Evolutionary conservation across 2,797 vertebrate genomes (phyloP), one percentile per base, ranked within the genome.

Genomic region (Remorina albescens): DNA sequence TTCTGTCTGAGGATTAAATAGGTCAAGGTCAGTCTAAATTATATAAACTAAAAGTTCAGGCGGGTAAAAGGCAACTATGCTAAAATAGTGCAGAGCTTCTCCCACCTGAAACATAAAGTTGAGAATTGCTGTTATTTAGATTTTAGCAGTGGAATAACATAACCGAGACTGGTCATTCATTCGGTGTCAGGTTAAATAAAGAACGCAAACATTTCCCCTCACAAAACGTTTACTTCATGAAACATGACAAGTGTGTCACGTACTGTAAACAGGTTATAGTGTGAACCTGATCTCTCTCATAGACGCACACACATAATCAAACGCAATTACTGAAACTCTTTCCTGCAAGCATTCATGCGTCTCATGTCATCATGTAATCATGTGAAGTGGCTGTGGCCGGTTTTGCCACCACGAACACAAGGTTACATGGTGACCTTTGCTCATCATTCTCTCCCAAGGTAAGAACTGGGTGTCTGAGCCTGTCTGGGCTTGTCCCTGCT

Each of bases 311-410:
- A 41, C 15, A 1, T 16, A 18, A 2, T 18, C 16, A 16, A 4
- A 16, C 39, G 15, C 5, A 42, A 34, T 30, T 41, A 51, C n/a
- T n/a, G 1, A 39, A 19, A 19, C 41, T 30, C 41, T 41, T 56
- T 64, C 49, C 39, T 54, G 30, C 59, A 21, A 54, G 58, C 59
- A 69, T 76, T 86, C 81, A 80, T 51, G 67, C 39, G 54, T 59
- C 30, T 46, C n/a, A 71, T 84, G 71, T 83, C 71, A 64, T 84
- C 76, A 67, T 74, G 21, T 58, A 77, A 70, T 87, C 88, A 85
- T 51, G 74, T 81, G 80, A 76, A 50, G 63, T 62, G 57, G 11
- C 50, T 67, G 53, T 41, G 53, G 32, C 55, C 65, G 66, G 21
- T 57, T 77, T 47, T 47, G 10, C 23, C 36, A 74, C 26, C 55